Evolutionary conservation across 1,140 invertebrate species (phyloP), one percentile per base, ranked within the genome.

Genomic region (Oncopodura yosiiana): DNA sequence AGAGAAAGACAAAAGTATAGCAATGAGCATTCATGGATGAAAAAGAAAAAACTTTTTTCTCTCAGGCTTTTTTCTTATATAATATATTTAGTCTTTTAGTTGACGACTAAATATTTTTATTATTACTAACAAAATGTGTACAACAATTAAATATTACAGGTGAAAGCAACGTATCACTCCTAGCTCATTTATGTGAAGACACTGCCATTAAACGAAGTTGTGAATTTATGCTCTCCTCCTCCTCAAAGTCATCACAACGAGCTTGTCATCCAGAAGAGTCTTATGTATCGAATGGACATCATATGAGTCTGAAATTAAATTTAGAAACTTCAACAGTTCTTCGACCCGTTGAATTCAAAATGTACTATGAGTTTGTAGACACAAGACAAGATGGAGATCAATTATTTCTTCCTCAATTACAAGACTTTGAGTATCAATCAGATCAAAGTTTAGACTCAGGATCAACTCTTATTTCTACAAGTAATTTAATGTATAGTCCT

Each of bases 361-460:
- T 87, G 1, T 76, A 81, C 14, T 88, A 87, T 69, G 85, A 88
- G 70, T 88, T 88, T 67, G 82, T 90, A 2, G 84, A 87, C 66
- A 87, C 85, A 0, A 70, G 81, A 38, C 75, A 87, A 52, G 81
- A 80, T 18, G 84, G 84, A 2, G 80, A 87, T 49, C 77, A 80
- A 0, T 82, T 54, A 23, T 19, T 56, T n/a, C 44, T 38, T 24
- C 41, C 54, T 18, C 44, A 54, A n/a, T 54, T 49, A 44, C 34
- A 18, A n/a, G n/a, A n/a, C n/a, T n/a, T n/a, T n/a, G n/a, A n/a
- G n/a, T 23, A 53, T 41, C 37, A 52, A 30, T 26, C 46, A 41
- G 23, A 83, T 80, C 68, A 83, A 81, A 0, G n/a, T n/a, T n/a
- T n/a, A n/a, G n/a, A n/a, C n/a, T n/a, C n/a, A n/a, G n/a, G n/a